These are phyloP conservation scores for Drusus annulatus DNA, from an alignment of 1,140 invertebrate species.

Conservation along the genomic window DNA sequence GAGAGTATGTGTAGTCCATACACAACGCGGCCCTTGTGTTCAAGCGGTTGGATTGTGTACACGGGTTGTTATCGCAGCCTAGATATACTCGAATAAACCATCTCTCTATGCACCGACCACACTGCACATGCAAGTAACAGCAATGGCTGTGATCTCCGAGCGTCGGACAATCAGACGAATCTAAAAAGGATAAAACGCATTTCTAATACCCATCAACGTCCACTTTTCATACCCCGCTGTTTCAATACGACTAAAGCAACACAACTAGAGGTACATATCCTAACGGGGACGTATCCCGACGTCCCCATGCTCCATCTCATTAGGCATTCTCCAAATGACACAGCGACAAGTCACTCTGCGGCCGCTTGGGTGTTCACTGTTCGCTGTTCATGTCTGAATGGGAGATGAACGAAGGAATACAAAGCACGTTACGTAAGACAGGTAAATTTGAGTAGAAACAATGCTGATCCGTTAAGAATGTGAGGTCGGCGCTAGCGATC, in stretches of 20 bases:
- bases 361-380: constrained; percentile 11
- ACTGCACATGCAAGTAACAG: constrained; percentile 1
- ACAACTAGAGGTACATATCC: background rate
- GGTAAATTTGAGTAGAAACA: constrained; percentile 11
- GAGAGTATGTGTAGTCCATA: background rate
- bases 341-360: background rate
- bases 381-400: background rate
- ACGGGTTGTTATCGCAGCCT: constrained; percentile 39
- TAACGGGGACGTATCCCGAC: background rate
- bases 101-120: background rate
- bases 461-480: constrained; percentile 19
- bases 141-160: background rate
- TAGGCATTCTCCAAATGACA: constrained; percentile 18
- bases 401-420: background rate
- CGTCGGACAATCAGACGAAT: background rate
- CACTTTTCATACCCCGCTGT: background rate
- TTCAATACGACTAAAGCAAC: background rate
- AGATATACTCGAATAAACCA: constrained; percentile 40
- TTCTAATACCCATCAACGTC: background rate
- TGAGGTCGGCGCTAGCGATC: background rate
- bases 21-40: constrained; percentile 35
- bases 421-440: background rate
- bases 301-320: constrained; percentile 1
- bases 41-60: constrained; percentile 31
- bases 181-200: background rate